Conservation (phyloP, 2,113 vertebrate species). For the Oreochromis tanganicae region DNA sequence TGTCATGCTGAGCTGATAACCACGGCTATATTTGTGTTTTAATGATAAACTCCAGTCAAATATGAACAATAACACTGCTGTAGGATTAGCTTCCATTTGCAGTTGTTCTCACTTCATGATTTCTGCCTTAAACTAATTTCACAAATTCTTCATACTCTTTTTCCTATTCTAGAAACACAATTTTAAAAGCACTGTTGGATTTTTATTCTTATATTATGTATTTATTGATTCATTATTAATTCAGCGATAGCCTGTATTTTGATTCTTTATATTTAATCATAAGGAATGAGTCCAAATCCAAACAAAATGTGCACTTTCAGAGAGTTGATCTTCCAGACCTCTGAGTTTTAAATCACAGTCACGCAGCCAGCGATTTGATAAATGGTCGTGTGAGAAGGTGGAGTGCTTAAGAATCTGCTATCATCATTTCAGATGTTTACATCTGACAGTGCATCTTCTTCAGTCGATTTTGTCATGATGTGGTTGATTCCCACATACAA, state of each 20-base stretch:
- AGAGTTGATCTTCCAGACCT: background rate
- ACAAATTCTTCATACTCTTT: background rate
- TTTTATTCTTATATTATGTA: background rate
- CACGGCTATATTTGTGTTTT: background rate
- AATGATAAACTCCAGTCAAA: background rate
- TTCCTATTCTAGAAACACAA: background rate
- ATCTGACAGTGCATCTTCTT: constrained; percentile 15
- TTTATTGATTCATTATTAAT: background rate
- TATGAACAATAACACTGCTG: background rate
- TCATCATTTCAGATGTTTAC: constrained; percentile 6
- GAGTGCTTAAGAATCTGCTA: background rate
- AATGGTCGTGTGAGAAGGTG: background rate
- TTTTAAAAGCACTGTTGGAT: background rate
- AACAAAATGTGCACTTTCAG: background rate
- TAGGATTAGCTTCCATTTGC: background rate
- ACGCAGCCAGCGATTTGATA: background rate
- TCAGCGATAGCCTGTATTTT: background rate
- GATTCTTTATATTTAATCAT: background rate
- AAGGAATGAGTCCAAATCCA: background rate
- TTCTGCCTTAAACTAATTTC: background rate
- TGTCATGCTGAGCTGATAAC: background rate
- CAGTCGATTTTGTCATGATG: background rate
- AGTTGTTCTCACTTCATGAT: background rate
- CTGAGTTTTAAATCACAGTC: constrained; percentile 11
- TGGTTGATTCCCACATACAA: background rate